phyloP scores from a whole-genome alignment of 2,113 vertebrate species.

The Motacilla tschutschensis region DNA sequence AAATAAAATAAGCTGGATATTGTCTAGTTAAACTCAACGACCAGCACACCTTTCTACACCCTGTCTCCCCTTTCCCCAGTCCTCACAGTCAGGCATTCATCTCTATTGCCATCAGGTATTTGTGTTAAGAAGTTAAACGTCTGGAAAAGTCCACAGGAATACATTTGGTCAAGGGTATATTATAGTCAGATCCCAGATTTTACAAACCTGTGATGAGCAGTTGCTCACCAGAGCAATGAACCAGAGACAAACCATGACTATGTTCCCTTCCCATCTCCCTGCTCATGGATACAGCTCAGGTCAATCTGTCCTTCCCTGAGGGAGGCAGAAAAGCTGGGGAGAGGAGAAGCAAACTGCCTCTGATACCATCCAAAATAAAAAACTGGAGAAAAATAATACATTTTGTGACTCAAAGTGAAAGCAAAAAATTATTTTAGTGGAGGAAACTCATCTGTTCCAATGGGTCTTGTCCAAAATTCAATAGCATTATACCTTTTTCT shows the following conservation, averaged over 20 bases:
- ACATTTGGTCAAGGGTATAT: background rate
- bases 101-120: background rate
- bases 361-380: background rate
- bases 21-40: background rate
- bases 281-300: background rate
- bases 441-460: background rate
- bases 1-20: constrained; percentile 20
- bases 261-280: background rate
- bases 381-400: background rate
- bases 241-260: background rate
- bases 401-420: background rate
- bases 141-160: constrained; percentile 17
- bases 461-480: background rate
- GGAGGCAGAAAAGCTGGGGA: background rate
- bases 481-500: background rate
- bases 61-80: background rate
- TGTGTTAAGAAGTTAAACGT: background rate
- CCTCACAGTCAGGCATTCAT: background rate
- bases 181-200: background rate
- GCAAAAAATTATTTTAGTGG: background rate
- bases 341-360: background rate
- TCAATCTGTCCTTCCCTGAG: background rate
- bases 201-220: background rate
- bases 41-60: background rate
- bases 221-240: background rate